phyloP scores from a whole-genome alignment of 30 jellyfish, hydroid and myxozoan genomes.

The Turritopsis rubra region DNA sequence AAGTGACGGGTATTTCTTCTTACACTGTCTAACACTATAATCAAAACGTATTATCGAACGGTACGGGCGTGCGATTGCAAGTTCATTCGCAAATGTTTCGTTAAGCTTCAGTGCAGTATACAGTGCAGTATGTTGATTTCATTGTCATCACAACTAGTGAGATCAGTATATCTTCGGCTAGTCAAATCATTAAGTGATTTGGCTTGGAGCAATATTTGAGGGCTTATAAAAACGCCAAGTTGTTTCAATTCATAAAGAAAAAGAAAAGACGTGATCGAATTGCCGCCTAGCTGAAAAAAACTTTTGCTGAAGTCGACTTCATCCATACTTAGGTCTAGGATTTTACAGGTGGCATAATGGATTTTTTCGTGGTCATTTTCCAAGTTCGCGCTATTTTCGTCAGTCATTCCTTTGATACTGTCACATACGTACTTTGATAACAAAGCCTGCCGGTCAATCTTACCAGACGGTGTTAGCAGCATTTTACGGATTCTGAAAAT shows the following conservation, averaged over 20 bases:
- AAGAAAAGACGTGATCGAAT: not conserved
- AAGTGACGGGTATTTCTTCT: not conserved
- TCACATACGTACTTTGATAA: too few relatives aligned
- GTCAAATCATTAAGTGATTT: not conserved
- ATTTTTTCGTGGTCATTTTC: not conserved
- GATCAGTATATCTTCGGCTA: too few relatives aligned
- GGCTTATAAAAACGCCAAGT: not conserved
- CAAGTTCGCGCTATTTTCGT: not conserved
- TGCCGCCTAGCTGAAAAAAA: constrained; percentile 9
- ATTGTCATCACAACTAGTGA: too few relatives aligned
- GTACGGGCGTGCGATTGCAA: too few relatives aligned
- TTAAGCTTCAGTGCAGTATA: too few relatives aligned
- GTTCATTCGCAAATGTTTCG: too few relatives aligned
- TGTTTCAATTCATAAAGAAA: not conserved
- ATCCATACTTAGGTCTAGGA: not conserved
- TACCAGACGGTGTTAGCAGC: not conserved
- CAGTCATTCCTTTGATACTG: not conserved
- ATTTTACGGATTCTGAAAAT: not conserved
- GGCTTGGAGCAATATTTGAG: not conserved
- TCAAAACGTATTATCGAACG: not conserved
- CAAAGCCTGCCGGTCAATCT: not conserved
- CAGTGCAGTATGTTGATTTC: too few relatives aligned
- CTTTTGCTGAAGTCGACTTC: not conserved
- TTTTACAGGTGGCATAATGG: not conserved
- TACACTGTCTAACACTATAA: not conserved